Evolutionary conservation across 2,888 invertebrate genomes (phyloP), one percentile per base, ranked within the genome.

Genomic region (Eledona agricola): DNA sequence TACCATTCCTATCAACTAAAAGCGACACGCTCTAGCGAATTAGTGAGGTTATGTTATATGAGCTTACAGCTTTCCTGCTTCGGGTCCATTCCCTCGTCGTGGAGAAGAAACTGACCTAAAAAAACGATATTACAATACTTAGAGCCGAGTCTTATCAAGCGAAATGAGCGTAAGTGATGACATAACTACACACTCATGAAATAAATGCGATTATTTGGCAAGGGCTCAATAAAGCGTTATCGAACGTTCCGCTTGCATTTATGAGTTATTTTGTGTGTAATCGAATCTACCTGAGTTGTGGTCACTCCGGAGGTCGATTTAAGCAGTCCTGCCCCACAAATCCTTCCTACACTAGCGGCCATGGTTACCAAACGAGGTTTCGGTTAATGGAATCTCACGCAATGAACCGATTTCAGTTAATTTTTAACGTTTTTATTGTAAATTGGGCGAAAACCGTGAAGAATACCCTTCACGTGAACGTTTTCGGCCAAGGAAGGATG

Each of bases 291-390:
- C 87, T 91, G 90, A 77, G 84, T 85, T 72, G 84, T 77, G 73
- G 84, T 78, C 73, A 84, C 67, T 68, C 80, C 80, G 78, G 84
- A 84, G 79, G 81, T 83, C 69, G 85, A 81, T 84, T 87, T 90
- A 74, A 92, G 83, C 79, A 92, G 84, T 78, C 87, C 85, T 77
- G 88, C 86, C 80, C 89, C 88, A 81, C 86, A 90, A 84, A 91
- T 86, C 81, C 90, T 86, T 81, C 90, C 88, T 78, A 91, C 86
- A 78, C 87, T 85, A 79, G 89, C 89, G 84, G 91, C 90, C 92
- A 92, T 92, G 83, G 85, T 90, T 83, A 82, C 64, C 70, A 61
- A 59, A 55, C 40, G 37, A 34, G 42, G 42, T 37, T 31, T 31
- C 42, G 40, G 25, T 11, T 26, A 9, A 19, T 31, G 32, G 26